phyloP scores from a whole-genome alignment of 2,888 invertebrate genomes.

The Tachina lurida region DNA sequence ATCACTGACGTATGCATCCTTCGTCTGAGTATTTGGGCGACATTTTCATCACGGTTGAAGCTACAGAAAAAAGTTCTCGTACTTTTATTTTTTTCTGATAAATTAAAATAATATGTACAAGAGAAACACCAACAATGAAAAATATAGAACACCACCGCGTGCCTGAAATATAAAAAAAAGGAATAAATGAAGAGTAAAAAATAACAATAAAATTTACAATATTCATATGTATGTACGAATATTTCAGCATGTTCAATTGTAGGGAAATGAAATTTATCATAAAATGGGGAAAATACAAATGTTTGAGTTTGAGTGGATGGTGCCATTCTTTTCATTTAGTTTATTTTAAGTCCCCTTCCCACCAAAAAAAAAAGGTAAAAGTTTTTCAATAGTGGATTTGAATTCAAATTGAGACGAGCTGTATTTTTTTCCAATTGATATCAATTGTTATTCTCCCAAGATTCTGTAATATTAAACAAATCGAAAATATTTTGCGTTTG shows the following conservation, averaged over 20 bases:
- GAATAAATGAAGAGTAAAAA: slow-evolving; percentile 35
- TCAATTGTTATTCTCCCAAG: too few species aligned
- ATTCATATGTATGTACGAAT: not conserved
- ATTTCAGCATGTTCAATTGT: slow-evolving; percentile 8
- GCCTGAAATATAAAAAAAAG: slow-evolving; percentile 29
- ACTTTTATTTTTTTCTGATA: slow-evolving; percentile 8
- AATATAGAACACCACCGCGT: slow-evolving; percentile 12
- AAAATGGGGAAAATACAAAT: slow-evolving; percentile 1
- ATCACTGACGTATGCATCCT: too few species aligned
- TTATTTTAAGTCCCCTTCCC: not conserved
- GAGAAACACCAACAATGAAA: slow-evolving; percentile 2
- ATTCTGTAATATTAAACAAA: too few species aligned
- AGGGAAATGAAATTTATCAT: slow-evolving; percentile 33
- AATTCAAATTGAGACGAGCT: too few species aligned
- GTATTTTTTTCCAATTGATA: too few species aligned
- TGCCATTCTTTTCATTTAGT: not conserved
- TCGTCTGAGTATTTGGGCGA: not conserved
- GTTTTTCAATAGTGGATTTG: too few species aligned
- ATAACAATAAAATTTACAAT: slow-evolving; percentile 28
- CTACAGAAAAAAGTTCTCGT: too few species aligned
- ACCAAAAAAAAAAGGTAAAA: not conserved
- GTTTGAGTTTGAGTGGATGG: not conserved
- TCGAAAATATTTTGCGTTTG: too few species aligned
- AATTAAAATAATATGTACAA: slow-evolving; percentile 30
- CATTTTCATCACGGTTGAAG: slow-evolving; percentile 5